Percentiles rank a stretch among this genome's conserved stretches.
Evolutionary conservation across 1,140 invertebrate species (phyloP).

Genomic region (Myzus persicae): DNA sequence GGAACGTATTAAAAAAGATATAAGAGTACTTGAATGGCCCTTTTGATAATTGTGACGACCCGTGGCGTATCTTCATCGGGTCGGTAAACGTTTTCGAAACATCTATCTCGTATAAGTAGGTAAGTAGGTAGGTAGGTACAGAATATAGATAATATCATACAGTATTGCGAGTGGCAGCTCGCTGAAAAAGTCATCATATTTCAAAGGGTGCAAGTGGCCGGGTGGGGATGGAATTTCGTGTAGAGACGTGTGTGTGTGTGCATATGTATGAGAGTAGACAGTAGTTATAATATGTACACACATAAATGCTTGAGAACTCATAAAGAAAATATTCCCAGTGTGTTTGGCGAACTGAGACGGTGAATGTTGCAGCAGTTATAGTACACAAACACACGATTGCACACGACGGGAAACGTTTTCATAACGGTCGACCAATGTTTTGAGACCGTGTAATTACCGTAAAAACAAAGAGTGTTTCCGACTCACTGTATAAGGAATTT

Average conservation of each 20-base stretch:
- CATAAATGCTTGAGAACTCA: constrained; percentile 45
- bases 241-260: not conserved
- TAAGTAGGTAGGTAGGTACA: not conserved
- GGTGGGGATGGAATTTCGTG: not conserved
- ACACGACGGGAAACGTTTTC: constrained; percentile 50
- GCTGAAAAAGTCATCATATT: constrained; percentile 11
- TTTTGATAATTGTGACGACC: constrained; percentile 1
- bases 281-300: not conserved
- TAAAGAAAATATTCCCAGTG: constrained; percentile 54
- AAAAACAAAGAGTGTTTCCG: constrained; percentile 58
- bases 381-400: constrained; percentile 34
- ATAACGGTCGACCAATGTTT: constrained; percentile 54
- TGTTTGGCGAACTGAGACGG: constrained; percentile 51
- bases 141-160: not conserved
- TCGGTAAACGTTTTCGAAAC: not conserved
- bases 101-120: not conserved
- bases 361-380: not conserved
- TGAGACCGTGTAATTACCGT: constrained; percentile 56
- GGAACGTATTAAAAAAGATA: not conserved
- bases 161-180: not conserved
- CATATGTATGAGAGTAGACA: too few species aligned
- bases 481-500: constrained; percentile 39
- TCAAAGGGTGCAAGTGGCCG: not conserved
- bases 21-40: constrained; percentile 3
- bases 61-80: constrained; percentile 23